Percentiles rank a stretch among this genome's conserved stretches.
phyloP scores from a whole-genome alignment of 1,140 invertebrate species.

The Vanessa atalanta region DNA sequence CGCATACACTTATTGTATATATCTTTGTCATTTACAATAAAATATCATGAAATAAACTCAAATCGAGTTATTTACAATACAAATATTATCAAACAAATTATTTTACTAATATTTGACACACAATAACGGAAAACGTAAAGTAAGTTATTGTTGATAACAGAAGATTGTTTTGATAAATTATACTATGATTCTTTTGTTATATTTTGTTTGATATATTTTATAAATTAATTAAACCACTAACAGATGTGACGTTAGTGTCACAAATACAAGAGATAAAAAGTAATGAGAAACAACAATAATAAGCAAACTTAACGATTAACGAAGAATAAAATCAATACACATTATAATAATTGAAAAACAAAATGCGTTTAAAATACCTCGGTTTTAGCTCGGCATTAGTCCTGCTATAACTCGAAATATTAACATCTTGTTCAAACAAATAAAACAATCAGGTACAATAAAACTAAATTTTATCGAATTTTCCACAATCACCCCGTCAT shows the following conservation, averaged over 20 bases:
- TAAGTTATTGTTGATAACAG: constrained; percentile 9
- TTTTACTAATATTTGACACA: neutral
- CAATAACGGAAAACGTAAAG: neutral
- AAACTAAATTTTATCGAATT: constrained; percentile 28
- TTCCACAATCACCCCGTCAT: constrained; percentile 37
- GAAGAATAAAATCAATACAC: neutral
- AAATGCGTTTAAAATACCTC: constrained; percentile 40
- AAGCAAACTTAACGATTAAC: neutral
- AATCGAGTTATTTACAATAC: too few relatives aligned
- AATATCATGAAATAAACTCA: too few relatives aligned
- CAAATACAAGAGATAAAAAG: neutral
- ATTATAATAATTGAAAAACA: constrained; percentile 28
- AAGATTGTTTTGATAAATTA: constrained; percentile 6
- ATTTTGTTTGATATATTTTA: neutral
- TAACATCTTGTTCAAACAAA: constrained; percentile 32
- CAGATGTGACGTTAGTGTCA: neutral
- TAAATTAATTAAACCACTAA: neutral
- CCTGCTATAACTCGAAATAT: constrained; percentile 19
- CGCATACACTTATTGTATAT: neutral
- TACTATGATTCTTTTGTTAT: neutral
- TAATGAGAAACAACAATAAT: neutral
- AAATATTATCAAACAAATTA: too few relatives aligned
- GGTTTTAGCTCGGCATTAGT: constrained; percentile 18
- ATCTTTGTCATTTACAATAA: neutral
- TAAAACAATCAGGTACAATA: constrained; percentile 25